Evolutionary conservation across 37 sponge, comb jelly and placozoan species (phyloP).

Genomic region (Aplysina aerophoba): DNA sequence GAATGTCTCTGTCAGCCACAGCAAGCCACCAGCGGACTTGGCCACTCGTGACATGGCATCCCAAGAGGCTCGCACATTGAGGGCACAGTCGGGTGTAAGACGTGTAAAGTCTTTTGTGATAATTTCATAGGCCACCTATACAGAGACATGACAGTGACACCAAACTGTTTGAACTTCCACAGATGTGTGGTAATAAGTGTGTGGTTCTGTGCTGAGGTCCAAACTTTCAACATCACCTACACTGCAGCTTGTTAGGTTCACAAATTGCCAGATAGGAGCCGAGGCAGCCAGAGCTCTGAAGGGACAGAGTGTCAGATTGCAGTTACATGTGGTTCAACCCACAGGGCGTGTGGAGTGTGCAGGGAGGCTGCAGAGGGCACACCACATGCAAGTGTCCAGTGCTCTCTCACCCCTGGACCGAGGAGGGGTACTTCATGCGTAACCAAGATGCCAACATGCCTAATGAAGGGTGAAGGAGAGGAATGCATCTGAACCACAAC

Average conservation of each 20-base stretch:
- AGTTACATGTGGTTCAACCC: too few species aligned
- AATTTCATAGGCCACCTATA: slow-evolving; percentile 42
- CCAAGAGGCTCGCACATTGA: slow-evolving; percentile 59
- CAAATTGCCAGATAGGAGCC: slow-evolving; percentile 89
- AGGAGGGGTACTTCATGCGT: slow-evolving; percentile 87
- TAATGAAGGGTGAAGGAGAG: slow-evolving; percentile 15
- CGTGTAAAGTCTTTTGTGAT: slow-evolving; percentile 47
- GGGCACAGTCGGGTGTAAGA: slow-evolving; percentile 42
- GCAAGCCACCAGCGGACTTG: slow-evolving; percentile 32
- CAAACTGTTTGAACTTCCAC: too few species aligned
- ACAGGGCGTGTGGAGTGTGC: too few species aligned
- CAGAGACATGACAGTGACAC: too few species aligned
- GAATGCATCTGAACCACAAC: background rate
- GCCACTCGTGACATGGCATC: slow-evolving; percentile 15
- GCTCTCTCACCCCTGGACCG: slow-evolving; percentile 64
- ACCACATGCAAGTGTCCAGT: slow-evolving; percentile 44
- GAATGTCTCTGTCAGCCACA: slow-evolving; percentile 54
- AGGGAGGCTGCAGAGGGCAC: too few species aligned
- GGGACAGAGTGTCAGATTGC: too few species aligned
- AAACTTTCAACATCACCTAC: slow-evolving; percentile 18
- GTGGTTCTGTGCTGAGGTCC: background rate
- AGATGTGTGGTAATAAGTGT: background rate
- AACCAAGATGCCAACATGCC: slow-evolving; percentile 96
- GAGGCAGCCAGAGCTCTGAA: slow-evolving; percentile 85
- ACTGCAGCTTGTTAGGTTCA: slow-evolving; percentile 56